Evolutionary conservation across 30 jellyfish, hydroid and myxozoan genomes (phyloP).

Genomic region (Clytia hemisphaerica): DNA sequence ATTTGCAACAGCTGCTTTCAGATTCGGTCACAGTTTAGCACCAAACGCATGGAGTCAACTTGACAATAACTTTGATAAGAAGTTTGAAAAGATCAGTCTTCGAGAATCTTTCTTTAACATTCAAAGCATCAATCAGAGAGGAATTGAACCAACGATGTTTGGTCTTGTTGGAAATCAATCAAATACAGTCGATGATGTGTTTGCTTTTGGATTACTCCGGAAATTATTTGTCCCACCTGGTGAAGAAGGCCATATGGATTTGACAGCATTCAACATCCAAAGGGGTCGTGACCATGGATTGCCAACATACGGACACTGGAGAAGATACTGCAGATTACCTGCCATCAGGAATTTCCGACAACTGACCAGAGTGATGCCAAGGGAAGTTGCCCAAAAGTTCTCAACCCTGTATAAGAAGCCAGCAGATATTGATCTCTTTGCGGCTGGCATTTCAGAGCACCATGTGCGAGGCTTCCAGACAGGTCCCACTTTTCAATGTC

Average conservation of each 20-base stretch:
- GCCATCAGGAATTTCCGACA: neutral
- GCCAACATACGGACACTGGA: constrained; percentile 61
- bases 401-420: constrained; percentile 1
- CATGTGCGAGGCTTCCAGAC: neutral
- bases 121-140: constrained; percentile 47
- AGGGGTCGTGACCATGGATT: constrained; percentile 96
- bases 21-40: constrained; percentile 44
- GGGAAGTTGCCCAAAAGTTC: neutral
- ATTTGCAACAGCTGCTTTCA: constrained; percentile 31
- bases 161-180: constrained; percentile 57
- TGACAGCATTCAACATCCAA: constrained; percentile 82
- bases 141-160: constrained; percentile 66
- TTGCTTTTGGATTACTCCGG: constrained; percentile 18
- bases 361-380: constrained; percentile 13
- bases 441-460: constrained; percentile 25
- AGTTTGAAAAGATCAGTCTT: constrained; percentile 18
- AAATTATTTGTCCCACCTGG: constrained; percentile 41
- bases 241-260: constrained; percentile 35
- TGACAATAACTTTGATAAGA: constrained; percentile 8
- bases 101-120: constrained; percentile 34
- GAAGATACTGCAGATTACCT: constrained; percentile 28
- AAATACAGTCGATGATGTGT: constrained; percentile 39
- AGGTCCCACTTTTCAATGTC: constrained; percentile 31
- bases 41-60: constrained; percentile 2
- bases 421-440: constrained; percentile 33